Conservation (phyloP, 1,140 invertebrate species). For the Cyclina sinensis region DNA sequence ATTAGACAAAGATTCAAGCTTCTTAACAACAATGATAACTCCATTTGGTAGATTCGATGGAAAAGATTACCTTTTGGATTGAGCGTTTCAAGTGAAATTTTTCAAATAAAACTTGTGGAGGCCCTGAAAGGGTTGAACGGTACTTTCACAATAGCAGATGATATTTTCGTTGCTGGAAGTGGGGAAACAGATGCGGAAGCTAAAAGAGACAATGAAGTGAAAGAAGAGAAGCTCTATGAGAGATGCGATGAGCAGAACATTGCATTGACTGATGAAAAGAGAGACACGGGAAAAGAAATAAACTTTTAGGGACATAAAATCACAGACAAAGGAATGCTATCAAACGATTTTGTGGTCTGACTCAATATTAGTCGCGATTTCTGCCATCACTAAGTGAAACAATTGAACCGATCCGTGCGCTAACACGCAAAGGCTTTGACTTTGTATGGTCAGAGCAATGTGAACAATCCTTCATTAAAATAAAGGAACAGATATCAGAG, state of each 20-base stretch:
- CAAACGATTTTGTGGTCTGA: conserved; percentile 75
- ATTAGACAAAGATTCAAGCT: too few species aligned
- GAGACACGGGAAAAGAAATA: conserved; percentile 61
- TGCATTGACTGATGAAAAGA: conserved; percentile 69
- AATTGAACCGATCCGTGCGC: background rate
- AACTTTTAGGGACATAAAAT: conserved; percentile 62
- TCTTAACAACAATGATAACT: too few species aligned
- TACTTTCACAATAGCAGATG: too few species aligned
- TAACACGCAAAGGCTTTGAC: background rate
- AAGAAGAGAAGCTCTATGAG: conserved; percentile 32
- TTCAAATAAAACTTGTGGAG: too few species aligned
- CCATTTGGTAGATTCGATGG: too few species aligned
- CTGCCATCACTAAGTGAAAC: background rate
- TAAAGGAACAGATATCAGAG: background rate
- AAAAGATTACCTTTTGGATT: too few species aligned
- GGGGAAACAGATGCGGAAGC: background rate
- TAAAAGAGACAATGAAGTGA: conserved; percentile 35
- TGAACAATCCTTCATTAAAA: background rate
- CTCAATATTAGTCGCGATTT: conserved; percentile 68
- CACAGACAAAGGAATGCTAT: conserved; percentile 78
- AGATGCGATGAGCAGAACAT: conserved; percentile 58
- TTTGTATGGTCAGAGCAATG: conserved; percentile 9
- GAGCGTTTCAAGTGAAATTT: too few species aligned
- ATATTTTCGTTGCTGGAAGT: too few species aligned
- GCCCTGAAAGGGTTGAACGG: too few species aligned